A percentile compares a stretch with the other conserved stretches of the same genome.
These are phyloP conservation scores for Toxotes jaculatrix DNA, from an alignment of 2,113 vertebrate species.

Conservation along the genomic window DNA sequence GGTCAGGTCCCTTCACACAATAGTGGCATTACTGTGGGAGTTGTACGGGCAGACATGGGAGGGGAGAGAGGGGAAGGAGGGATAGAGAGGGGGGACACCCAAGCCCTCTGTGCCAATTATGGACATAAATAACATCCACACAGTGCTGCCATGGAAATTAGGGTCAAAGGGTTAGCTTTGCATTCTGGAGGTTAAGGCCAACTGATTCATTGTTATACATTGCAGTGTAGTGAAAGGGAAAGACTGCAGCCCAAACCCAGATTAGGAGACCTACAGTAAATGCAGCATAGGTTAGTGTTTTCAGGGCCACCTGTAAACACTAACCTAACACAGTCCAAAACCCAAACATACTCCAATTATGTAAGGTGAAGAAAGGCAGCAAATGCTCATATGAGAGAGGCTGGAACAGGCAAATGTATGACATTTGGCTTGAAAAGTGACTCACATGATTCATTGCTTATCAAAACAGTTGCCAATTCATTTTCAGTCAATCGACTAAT, in stretches of 20 bases:
- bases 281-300: background rate
- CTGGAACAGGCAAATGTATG: too few relatives aligned
- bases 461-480: background rate
- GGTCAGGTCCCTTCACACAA: slow-evolving; percentile 81
- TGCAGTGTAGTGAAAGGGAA: slow-evolving; percentile 29
- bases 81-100: slow-evolving; percentile 40
- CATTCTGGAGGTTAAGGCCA: slow-evolving; percentile 50
- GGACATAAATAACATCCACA: slow-evolving; percentile 79
- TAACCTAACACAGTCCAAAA: too few relatives aligned
- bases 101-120: slow-evolving; percentile 72
- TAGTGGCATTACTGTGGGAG: slow-evolving; percentile 75
- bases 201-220: slow-evolving; percentile 32
- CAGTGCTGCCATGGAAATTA: slow-evolving; percentile 69
- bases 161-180: slow-evolving; percentile 79
- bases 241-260: slow-evolving; percentile 10
- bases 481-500: too few relatives aligned
- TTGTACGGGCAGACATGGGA: slow-evolving; percentile 55
- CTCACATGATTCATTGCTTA: background rate
- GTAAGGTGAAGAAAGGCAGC: background rate
- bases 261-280: slow-evolving; percentile 22
- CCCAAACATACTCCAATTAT: too few relatives aligned
- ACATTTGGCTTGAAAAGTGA: too few relatives aligned
- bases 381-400: background rate
- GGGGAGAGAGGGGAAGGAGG: slow-evolving; percentile 12
- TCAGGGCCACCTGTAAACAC: too few relatives aligned